Base-by-base conservation (phyloP, 2,888 invertebrate species). In the Mantis religiosa region DNA sequence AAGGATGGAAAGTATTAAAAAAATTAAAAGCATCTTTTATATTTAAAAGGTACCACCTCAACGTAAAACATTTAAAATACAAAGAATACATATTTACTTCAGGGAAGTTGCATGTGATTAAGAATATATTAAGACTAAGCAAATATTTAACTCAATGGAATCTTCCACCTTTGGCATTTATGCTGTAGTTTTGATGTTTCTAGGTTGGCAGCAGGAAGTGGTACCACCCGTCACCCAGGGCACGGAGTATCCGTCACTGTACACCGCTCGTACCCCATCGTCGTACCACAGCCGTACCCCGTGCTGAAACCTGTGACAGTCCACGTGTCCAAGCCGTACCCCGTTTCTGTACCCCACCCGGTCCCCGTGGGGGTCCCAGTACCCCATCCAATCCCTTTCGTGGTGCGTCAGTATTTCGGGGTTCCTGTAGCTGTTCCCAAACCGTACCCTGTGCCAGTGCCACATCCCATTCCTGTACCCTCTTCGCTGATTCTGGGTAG, bases 371-470 rank as follows among this genome's bases (percentile, higher is more conserved):
- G 88, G 28, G 89, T 90, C 2, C 88, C 87, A 12, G 88, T 88
- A n/a, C 89, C 88, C 81, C 96, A 95, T 91, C 96, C 90, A 6
- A 90, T 90, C 3, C 82, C 84, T 27, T 84, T 89, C 14, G 83
- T 87, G 34, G 97, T 2, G 95, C 96, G 96, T 25, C 54, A 71
- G 54, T 3, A 71, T 1, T 4, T 71, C 0, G 20, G 20, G 0
- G 95, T 96, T 91, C 95, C 96, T 1, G 95, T 97, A 0, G 96
- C 97, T 27, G 96, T 96, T 91, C 97, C 97, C 0, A 95, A 96
- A 92, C 96, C 97, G 6, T 96, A 97, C 0, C 91, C 91, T 84
- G 91, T 92, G n/a, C 90, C 91, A 15, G 85, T 87, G 20, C 92
- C 92, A 1, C 91, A 91, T 89, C 92, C 92, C 83, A 91, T 92